These are phyloP conservation scores for Sclerurus mexicanus DNA, from an alignment of 2,113 vertebrate species.

Conservation along the genomic window DNA sequence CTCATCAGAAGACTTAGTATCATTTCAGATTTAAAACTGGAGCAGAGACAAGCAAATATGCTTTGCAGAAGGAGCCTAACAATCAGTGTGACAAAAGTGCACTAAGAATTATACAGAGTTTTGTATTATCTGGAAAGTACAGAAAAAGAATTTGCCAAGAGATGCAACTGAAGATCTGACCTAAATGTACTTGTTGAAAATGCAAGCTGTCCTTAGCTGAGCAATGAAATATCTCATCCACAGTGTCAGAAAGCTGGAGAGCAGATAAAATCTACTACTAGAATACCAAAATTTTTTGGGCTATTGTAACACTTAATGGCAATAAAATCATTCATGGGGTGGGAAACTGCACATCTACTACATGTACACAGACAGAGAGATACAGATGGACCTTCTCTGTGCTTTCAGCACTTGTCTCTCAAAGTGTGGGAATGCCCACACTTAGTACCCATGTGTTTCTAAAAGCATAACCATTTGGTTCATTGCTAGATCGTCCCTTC, in stretches of 20 bases:
- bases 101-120: neutral
- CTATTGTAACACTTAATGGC: neutral
- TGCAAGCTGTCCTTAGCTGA: neutral
- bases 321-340: neutral
- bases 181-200: neutral
- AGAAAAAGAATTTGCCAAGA: neutral
- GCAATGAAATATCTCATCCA: neutral
- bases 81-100: neutral
- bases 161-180: neutral
- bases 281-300: neutral
- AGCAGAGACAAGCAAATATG: neutral
- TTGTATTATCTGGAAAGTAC: neutral
- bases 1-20: neutral
- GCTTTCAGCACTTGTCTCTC: neutral
- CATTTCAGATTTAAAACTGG: neutral
- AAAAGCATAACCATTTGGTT: neutral
- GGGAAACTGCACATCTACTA: neutral
- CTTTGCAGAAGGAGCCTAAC: neutral
- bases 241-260: neutral
- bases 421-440: neutral
- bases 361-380: neutral
- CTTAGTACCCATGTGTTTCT: neutral
- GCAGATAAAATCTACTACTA: neutral
- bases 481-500: neutral
- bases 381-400: fast-evolving